These are phyloP conservation scores for Didymodactylos carnosus DNA, from an alignment of 2,888 invertebrate genomes.

Conservation along the genomic window DNA sequence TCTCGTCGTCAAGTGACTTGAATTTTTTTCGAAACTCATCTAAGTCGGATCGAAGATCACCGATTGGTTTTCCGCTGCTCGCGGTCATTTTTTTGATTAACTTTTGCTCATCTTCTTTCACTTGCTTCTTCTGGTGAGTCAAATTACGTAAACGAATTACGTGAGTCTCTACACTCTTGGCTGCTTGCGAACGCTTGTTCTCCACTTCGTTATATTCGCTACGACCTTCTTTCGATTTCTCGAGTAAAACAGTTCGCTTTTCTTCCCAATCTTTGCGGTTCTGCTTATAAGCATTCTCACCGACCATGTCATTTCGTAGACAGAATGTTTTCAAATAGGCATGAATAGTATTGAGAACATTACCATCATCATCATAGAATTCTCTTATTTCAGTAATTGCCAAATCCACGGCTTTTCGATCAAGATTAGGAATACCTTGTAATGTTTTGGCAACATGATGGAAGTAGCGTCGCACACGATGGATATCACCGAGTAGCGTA, in stretches of 20 bases:
- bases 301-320: neutral
- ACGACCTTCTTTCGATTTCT: neutral
- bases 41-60: too few relatives aligned
- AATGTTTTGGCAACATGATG: neutral
- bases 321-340: neutral
- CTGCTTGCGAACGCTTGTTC: too few relatives aligned
- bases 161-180: too few relatives aligned
- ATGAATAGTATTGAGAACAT: neutral
- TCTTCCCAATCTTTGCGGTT: neutral
- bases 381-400: neutral
- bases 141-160: too few relatives aligned
- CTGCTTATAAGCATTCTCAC: neutral
- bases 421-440: neutral
- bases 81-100: too few relatives aligned
- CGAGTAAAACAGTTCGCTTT: neutral
- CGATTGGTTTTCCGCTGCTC: too few relatives aligned
- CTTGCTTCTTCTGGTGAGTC: too few relatives aligned
- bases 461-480: neutral
- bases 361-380: neutral
- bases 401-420: neutral
- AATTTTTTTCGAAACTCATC: too few relatives aligned
- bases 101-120: too few relatives aligned
- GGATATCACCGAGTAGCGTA: neutral
- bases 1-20: too few relatives aligned
- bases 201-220: neutral